phyloP scores from a whole-genome alignment of 2,888 invertebrate genomes.

The Agelastica alni region DNA sequence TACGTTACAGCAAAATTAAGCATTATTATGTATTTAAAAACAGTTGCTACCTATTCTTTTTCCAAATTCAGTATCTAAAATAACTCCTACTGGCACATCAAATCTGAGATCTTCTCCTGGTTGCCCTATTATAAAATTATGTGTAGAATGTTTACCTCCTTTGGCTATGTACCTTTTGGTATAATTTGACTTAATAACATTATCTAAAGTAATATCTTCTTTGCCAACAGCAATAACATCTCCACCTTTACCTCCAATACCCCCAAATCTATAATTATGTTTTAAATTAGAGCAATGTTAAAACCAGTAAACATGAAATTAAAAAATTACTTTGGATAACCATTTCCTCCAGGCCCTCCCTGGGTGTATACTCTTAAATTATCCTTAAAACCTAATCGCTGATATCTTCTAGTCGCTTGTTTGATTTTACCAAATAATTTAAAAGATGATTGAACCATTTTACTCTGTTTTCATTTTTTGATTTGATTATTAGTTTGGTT shows the following conservation, averaged over 20 bases:
- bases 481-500: too few relatives aligned
- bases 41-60: conserved; percentile 66
- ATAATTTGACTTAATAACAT: conserved; percentile 60
- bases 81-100: conserved; percentile 81
- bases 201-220: conserved; percentile 63
- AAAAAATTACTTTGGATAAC: conserved; percentile 66
- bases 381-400: conserved; percentile 71
- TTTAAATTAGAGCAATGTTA: background rate
- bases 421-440: conserved; percentile 55
- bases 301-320: conserved; percentile 7
- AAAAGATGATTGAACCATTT: conserved; percentile 39
- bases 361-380: conserved; percentile 76
- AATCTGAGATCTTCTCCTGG: conserved; percentile 73
- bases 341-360: conserved; percentile 83
- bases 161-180: conserved; percentile 67
- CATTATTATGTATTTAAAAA: too few relatives aligned
- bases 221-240: conserved; percentile 75
- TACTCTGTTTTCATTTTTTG: too few relatives aligned
- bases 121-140: conserved; percentile 73
- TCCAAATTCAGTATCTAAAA: conserved; percentile 70
- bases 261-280: conserved; percentile 72
- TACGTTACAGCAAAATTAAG: too few relatives aligned
- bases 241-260: conserved; percentile 90
- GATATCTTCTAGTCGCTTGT: conserved; percentile 60
- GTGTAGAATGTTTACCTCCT: conserved; percentile 76